Base-by-base conservation (phyloP, 1,140 invertebrate species). In the Brachystomella parvula region DNA sequence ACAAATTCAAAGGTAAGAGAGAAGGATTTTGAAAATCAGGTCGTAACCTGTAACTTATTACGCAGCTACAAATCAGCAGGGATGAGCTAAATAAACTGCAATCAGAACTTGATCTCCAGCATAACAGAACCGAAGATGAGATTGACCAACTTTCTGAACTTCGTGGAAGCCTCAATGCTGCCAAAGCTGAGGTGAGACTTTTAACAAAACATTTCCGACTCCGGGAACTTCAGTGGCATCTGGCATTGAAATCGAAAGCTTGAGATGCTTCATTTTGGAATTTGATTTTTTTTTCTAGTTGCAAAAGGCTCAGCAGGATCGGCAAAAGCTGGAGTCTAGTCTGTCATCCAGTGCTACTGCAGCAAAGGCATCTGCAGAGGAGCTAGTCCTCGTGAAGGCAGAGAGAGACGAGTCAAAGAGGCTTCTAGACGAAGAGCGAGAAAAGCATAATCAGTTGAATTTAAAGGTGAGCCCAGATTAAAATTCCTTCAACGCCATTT, bases 361-460 rank as follows among this genome's bases (percentile, higher is more conserved):
- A n/a, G n/a, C n/a, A n/a, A n/a, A n/a, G n/a, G n/a, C n/a, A n/a
- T n/a, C n/a, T n/a, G n/a, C n/a, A n/a, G n/a, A n/a, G n/a, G n/a
- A n/a, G n/a, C n/a, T n/a, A n/a, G n/a, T n/a, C n/a, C n/a, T n/a
- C n/a, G n/a, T n/a, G n/a, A n/a, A n/a, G n/a, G n/a, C n/a, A n/a
- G n/a, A n/a, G n/a, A n/a, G n/a, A n/a, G 53, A n/a, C n/a, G n/a
- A 60, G 58, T 31, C 32, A 21, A 29, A 59, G 30, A 59, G 35
- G 19, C 1, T 19, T n/a, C 15, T 29, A 31, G 28, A 31, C 17
- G n/a, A 21, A 26, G 56, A 33, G 39, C 57, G 35, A 33, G 53
- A 56, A 56, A 24, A 60, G 21, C 32, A 60, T 60, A n/a, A n/a
- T n/a, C n/a, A n/a, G n/a, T n/a, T 61, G 21, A 44, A 24, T 61